These are phyloP conservation scores for Enteromius treurensis DNA, from an alignment of 2,797 vertebrate species.

Conservation along the genomic window DNA sequence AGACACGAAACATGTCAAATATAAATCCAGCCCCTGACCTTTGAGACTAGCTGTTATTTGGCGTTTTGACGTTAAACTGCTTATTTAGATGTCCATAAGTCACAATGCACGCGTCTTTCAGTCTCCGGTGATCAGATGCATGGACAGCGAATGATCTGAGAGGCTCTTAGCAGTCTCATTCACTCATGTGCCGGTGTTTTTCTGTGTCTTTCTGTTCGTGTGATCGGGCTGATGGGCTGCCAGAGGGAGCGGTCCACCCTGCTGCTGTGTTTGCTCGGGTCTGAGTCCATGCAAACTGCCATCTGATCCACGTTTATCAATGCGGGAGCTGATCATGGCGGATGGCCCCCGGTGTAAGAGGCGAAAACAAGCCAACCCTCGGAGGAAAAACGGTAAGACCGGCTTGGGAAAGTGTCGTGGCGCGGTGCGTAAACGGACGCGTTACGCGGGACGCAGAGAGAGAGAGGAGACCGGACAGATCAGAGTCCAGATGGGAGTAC, in stretches of 20 bases:
- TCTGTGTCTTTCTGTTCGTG: conserved; percentile 27
- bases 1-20: neutral
- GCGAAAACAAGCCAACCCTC: conserved; percentile 99
- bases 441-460: conserved; percentile 65
- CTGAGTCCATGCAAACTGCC: conserved; percentile 95
- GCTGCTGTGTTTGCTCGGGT: conserved; percentile 87
- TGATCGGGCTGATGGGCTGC: conserved; percentile 30
- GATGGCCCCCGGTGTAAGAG: conserved; percentile 93
- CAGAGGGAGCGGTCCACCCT: conserved; percentile 56
- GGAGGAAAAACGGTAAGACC: conserved; percentile 98
- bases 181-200: conserved; percentile 32
- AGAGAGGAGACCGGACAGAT: conserved; percentile 58
- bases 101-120: neutral
- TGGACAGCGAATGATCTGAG: conserved; percentile 18
- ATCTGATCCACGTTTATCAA: conserved; percentile 98
- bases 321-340: conserved; percentile 96
- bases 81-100: conserved; percentile 8
- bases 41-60: neutral
- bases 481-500: conserved; percentile 7
- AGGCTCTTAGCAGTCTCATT: neutral
- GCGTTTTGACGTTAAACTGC: neutral
- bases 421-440: conserved; percentile 55
- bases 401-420: conserved; percentile 32
- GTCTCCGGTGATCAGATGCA: conserved; percentile 21
- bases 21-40: conserved; percentile 2